Base-by-base conservation (phyloP, 2,113 vertebrate genomes). In the Ophiodon elongatus region DNA sequence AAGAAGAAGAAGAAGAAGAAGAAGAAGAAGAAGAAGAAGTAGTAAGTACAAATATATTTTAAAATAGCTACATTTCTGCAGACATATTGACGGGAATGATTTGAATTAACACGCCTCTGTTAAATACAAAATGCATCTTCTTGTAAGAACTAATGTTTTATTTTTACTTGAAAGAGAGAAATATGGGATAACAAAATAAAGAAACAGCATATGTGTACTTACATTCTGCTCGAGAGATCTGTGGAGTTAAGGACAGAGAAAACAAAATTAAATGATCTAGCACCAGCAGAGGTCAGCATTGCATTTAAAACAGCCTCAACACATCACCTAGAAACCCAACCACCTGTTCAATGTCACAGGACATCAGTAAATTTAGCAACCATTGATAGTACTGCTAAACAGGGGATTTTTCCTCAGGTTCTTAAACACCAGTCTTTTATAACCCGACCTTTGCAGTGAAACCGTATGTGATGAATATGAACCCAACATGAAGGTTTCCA, bases 231-330 rank as follows among this genome's bases (percentile, higher is more conserved):
- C 25, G 19, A 6, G 76, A 3, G 50, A 39, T 64, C 94, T 94
- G 82, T 10, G 65, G 50, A 76, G 21, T 17, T 31, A 60, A 19
- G 57, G 59, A 60, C 7, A 91, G 35, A 79, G 10, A 81, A 29
- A 50, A 59, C 23, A 13, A 62, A 47, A n/a, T 21, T 85, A 6
- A 74, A 47, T 70, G 0, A 41, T 0, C 4, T 45, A 62, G 0
- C 23, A 74, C 85, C 92, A 91, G 79, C 69, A 94, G 91, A 86
- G 82, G 87, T 66, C 90, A 92, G 87, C 10, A 77, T 64, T 83
- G 66, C 59, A 45, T 81, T 85, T 69, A 11, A 47, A 60, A 84
- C 19, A 47, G 6, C 54, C 13, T 59, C 29, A 77, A 29, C 54
- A 2, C 8, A 39, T 13, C 33, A 71, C 27, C 4, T n/a, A 11